Conservation (phyloP, 1,140 invertebrate genomes). For the Neodiprion virginianus region DNA sequence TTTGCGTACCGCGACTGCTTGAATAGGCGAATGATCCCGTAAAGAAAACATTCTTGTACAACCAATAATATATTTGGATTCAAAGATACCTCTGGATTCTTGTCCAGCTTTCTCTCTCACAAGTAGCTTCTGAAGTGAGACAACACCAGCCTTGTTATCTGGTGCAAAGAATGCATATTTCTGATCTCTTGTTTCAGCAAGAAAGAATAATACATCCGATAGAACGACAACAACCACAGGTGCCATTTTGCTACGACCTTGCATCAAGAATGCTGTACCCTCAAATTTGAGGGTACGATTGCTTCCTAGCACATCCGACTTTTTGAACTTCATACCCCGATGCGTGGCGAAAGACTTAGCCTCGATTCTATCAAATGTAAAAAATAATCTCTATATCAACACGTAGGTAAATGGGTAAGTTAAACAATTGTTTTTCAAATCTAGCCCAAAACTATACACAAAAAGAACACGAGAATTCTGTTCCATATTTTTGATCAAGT, state of each 20-base stretch:
- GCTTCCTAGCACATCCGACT: slow-evolving; percentile 87
- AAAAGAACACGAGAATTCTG: too few relatives aligned
- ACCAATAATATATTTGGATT: neutral
- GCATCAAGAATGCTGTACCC: slow-evolving; percentile 83
- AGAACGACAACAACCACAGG: slow-evolving; percentile 86
- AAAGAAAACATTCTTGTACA: too few relatives aligned
- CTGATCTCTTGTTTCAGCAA: slow-evolving; percentile 83
- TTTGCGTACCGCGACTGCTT: neutral
- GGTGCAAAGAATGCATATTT: slow-evolving; percentile 85
- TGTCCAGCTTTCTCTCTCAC: slow-evolving; percentile 92
- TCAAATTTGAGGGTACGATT: slow-evolving; percentile 87
- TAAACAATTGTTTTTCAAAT: too few relatives aligned
- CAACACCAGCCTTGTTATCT: slow-evolving; percentile 90
- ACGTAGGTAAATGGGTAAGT: too few relatives aligned
- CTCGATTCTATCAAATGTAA: slow-evolving; percentile 72
- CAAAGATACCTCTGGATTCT: slow-evolving; percentile 73
- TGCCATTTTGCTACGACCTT: slow-evolving; percentile 83
- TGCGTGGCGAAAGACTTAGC: slow-evolving; percentile 88
- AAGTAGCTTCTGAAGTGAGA: slow-evolving; percentile 88
- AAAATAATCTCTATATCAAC: too few relatives aligned
- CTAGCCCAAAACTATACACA: too few relatives aligned
- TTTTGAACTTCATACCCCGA: slow-evolving; percentile 88
- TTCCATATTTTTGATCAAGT: too few relatives aligned
- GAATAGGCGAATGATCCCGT: too few relatives aligned
- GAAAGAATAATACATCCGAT: slow-evolving; percentile 90